Base-by-base conservation (phyloP, 1,140 invertebrate species). In the Caligus rogercresseyi region DNA sequence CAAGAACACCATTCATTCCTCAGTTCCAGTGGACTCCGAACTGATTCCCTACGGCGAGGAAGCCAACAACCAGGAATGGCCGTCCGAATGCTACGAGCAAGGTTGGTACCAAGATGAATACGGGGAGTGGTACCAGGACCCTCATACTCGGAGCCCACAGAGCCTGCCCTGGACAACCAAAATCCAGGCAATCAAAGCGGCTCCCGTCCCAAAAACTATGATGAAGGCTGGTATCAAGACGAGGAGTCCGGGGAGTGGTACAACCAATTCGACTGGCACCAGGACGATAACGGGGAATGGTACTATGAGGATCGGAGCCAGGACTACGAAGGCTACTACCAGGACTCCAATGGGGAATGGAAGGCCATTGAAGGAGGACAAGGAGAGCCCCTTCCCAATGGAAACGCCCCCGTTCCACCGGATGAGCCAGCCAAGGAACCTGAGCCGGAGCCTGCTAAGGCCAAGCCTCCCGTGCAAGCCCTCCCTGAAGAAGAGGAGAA, bases 311-410 rank as follows among this genome's bases (percentile, higher is more conserved):
- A 63, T 24, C 31, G 31, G 7, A 60, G 58, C 16, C 26, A 43
- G 7, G 57, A 25, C 26, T 60, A 60, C 26, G 57, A 60, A 14
- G 57, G 57, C 24, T 60, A 25, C 20, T 18, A 61, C 14, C 66
- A 67, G 56, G 67, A 67, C 58, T 57, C 66, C 21, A 26, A 66
- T 56, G 67, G 64, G n/a, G 67, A 68, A 25, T 68, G 67, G 66
- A 67, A 68, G 31, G 64, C 59, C 43, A 66, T 67, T 62, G 67
- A 68, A 62, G 66, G 65, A 15, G 65, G 64, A 31, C 54, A 25
- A 2, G 66, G 65, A 15, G 65, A 66, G 51, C 54, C 23, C 1
- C 16, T 63, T 63, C 31, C 31, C n/a, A 43, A 43, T 43, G 31
- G 31, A 43, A 43, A 7, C 7, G 31, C 31, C 31, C 7, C n/a